phyloP scores from a whole-genome alignment of 2,888 invertebrate species.

The Rapana venosa region DNA sequence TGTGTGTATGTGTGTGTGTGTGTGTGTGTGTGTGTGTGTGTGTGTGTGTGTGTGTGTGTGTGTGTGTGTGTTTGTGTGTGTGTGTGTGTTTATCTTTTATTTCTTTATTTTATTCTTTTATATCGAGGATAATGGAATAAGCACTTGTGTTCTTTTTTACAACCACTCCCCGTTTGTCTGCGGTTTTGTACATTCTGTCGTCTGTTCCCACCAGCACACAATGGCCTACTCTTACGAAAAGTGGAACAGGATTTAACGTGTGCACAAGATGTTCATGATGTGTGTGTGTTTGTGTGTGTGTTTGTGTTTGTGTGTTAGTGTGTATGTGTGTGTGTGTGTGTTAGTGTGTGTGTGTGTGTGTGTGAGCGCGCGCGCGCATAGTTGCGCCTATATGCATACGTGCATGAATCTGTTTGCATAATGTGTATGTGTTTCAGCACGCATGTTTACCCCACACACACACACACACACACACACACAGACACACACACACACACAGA shows the following conservation, averaged over 20 bases:
- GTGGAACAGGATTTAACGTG: not conserved
- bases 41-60: not conserved
- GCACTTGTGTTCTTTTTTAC: not conserved
- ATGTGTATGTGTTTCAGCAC: too few relatives aligned
- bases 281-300: not conserved
- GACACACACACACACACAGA: not conserved
- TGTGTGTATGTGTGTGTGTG: not conserved
- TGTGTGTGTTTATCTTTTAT: not conserved
- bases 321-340: not conserved
- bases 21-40: constrained; percentile 11
- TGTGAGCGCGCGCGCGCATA: not conserved
- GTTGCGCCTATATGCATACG: not conserved
- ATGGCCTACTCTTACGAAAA: not conserved
- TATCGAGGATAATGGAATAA: too few relatives aligned
- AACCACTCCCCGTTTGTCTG: not conserved
- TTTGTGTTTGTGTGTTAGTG: not conserved
- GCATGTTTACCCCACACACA: not conserved
- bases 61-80: constrained; percentile 5
- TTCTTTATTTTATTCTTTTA: too few relatives aligned
- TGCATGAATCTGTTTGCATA: not conserved
- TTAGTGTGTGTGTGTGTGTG: not conserved
- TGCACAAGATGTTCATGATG: not conserved
- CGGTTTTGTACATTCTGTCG: not conserved
- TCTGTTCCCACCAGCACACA: not conserved
- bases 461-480: not conserved